These are phyloP conservation scores for Trigoniulus corallinus DNA, from an alignment of 1,140 invertebrate species.

Conservation along the genomic window DNA sequence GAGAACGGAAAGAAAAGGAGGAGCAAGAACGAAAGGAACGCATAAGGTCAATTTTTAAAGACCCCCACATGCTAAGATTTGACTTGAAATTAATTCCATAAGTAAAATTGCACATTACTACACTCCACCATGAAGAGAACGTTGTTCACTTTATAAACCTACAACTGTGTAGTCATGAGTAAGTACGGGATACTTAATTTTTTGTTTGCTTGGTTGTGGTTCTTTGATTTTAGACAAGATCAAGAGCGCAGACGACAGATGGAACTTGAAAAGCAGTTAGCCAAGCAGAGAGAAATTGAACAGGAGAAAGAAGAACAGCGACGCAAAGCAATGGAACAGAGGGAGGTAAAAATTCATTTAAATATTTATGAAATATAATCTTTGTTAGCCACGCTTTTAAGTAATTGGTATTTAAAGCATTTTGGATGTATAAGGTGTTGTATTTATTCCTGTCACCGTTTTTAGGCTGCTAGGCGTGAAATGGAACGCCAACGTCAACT, in stretches of 20 bases:
- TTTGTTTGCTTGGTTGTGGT: constrained; percentile 3
- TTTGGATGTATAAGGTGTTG: too few species aligned
- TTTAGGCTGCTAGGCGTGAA: constrained; percentile 38
- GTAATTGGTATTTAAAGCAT: too few species aligned
- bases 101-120: too few species aligned
- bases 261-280: constrained; percentile 55
- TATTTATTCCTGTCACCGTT: too few species aligned
- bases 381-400: too few species aligned
- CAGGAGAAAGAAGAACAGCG: constrained; percentile 32
- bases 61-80: too few species aligned
- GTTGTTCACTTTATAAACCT: too few species aligned
- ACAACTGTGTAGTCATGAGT: constrained; percentile 5
- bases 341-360: constrained; percentile 43
- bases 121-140: too few species aligned
- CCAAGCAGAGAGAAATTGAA: constrained; percentile 66
- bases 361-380: background rate
- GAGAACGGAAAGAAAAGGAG: constrained; percentile 79
- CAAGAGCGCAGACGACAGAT: constrained; percentile 46
- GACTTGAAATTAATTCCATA: too few species aligned
- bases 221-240: constrained; percentile 28
- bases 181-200: constrained; percentile 5
- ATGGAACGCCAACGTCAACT: constrained; percentile 86
- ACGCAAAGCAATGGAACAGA: constrained; percentile 38
- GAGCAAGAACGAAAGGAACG: constrained; percentile 73
- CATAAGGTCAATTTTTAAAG: constrained; percentile 27